A percentile compares a stretch with the other conserved stretches of the same genome.
Evolutionary conservation across 1,140 invertebrate genomes (phyloP).

Genomic region (Yoshiicerus persimilis): DNA sequence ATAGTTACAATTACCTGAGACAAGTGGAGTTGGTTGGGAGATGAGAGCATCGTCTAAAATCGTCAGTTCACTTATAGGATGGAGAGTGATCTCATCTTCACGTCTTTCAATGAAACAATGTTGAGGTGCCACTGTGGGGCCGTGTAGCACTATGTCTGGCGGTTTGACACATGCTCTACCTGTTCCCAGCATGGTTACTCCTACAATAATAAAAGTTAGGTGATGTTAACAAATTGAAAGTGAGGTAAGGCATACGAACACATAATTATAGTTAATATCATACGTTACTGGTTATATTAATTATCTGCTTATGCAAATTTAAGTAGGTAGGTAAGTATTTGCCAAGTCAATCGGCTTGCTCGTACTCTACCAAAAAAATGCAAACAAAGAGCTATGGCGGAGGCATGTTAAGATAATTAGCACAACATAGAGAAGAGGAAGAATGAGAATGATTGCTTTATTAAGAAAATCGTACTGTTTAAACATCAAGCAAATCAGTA

Average conservation of each 20-base stretch:
- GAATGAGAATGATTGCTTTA: too few species aligned
- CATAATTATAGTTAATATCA: too few species aligned
- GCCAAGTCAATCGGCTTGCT: too few species aligned
- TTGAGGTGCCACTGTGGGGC: conserved; percentile 42
- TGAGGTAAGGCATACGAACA: neutral
- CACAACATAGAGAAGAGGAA: too few species aligned
- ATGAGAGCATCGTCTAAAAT: conserved; percentile 34
- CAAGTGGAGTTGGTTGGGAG: conserved; percentile 37
- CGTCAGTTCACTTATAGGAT: conserved; percentile 47
- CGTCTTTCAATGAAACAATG: conserved; percentile 48
- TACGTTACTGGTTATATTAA: neutral
- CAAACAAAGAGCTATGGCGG: too few species aligned
- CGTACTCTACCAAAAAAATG: too few species aligned
- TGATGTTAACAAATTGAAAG: neutral
- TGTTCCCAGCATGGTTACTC: conserved; percentile 48
- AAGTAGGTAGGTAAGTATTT: too few species aligned
- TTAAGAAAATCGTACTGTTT: too few species aligned
- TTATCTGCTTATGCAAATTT: neutral
- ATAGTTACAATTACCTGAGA: conserved; percentile 46
- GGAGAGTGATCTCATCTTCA: conserved; percentile 44
- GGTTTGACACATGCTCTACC: conserved; percentile 47
- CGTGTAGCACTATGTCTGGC: conserved; percentile 46
- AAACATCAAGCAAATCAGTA: too few species aligned
- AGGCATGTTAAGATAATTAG: too few species aligned
- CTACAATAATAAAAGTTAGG: conserved; percentile 24